Base-by-base conservation (phyloP, 2,888 invertebrate species). In the Syritta pipiens region DNA sequence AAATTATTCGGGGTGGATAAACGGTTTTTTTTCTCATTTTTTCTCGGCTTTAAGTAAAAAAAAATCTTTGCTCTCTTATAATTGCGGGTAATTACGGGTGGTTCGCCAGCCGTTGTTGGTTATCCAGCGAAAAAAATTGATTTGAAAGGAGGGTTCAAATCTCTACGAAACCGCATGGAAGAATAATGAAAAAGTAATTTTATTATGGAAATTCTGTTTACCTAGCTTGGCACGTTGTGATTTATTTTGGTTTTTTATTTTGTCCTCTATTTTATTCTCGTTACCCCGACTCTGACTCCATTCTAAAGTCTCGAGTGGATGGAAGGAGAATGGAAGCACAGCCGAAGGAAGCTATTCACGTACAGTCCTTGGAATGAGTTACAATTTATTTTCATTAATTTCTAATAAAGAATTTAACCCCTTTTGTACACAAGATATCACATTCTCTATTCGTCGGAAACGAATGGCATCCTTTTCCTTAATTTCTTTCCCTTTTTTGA, bases 381-480 rank as follows among this genome's bases (percentile, higher is more conserved):
- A 59, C 75, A 81, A 75, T 81, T 81, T 75, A 75, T 81, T 81
- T 81, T 81, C 81, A 81, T 81, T 81, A 75, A 75, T 81, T 81
- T 75, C 81, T 81, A 81, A 81, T 81, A 81, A 81, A 81, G 75
- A 75, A 75, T 81, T 75, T 75, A 68, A 81, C 81, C 81, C 79
- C 60, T 75, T 75, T 75, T 63, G 32, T 46, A 53, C 24, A 55
- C 42, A 72, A 72, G 67, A 55, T 57, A 74, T 74, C 60, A 74
- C 67, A 79, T 62, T 74, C 24, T 49, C 44, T 62, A 12, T n/a
- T n/a, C n/a, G n/a, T 42, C 14, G 57, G 46, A 59, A 32, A 40
- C 17, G 71, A 55, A 72, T 77, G 74, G 32, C 57, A 71, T 40
- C 30, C 46, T 48, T 68, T 55, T 5, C 55, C 53, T 69, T 71